Base-by-base conservation (phyloP, 2,888 invertebrate species). In the Trissoscelio sp. region DNA sequence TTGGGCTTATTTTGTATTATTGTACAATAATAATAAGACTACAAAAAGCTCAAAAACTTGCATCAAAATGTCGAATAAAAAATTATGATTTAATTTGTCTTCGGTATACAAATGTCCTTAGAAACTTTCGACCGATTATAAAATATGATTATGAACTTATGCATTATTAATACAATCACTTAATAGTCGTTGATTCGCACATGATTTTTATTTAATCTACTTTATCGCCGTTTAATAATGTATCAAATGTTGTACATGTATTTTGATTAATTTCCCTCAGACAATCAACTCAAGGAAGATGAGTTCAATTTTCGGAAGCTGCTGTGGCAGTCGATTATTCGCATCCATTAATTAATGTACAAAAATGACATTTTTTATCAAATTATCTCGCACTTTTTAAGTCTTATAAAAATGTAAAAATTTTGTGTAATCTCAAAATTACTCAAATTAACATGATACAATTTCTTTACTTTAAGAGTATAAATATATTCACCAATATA, bases 121-220 rank as follows among this genome's bases (percentile, higher is more conserved):
- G 66, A 75, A 75, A 75, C 64, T 46, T 74, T 74, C 18, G 74
- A 74, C 74, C 74, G 74, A 74, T 74, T 74, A 46, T 22, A 74
- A 66, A 66, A 66, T 74, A 74, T 58, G 14, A 64, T 57, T 58
- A 48, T 34, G 2, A 39, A 48, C 42, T 37, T 53, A 62, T 53
- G 24, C n/a, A 24, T 16, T 53, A 53, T 11, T 53, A 55, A 12
- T 74, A 57, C n/a, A 74, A 74, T 74, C 74, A 74, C 64, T 48
- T 44, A 28, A 37, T 48, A 55, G 46, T 67, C 75, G 75, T 75
- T 58, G 67, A 75, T 75, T 67, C 51, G 39, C 53, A 39, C 53
- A 64, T 37, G 22, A 1, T 48, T 48, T 20, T 6, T 60, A 44
- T 3, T 60, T 5, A 31, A 34, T 22, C 16, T 53, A 39, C 31